Evolutionary conservation across 2,113 vertebrate genomes (phyloP).

Genomic region (Clinocottus analis): DNA sequence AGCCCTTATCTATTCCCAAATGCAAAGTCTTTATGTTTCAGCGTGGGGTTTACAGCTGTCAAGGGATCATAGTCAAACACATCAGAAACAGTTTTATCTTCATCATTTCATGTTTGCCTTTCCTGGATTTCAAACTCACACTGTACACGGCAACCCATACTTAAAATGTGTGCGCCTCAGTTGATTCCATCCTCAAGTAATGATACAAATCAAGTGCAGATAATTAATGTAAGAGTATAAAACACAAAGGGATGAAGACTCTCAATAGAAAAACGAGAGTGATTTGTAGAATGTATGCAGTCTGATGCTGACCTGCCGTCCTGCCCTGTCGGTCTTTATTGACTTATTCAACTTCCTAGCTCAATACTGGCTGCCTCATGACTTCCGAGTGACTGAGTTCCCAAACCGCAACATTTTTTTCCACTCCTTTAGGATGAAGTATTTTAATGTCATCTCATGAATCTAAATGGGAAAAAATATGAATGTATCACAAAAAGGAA

Average conservation of each 20-base stretch:
- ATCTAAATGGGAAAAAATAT: neutral
- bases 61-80: conserved; percentile 36
- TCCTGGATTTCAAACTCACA: conserved; percentile 1
- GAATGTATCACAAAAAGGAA: neutral
- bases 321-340: conserved; percentile 29
- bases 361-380: conserved; percentile 17
- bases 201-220: conserved; percentile 2
- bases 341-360: conserved; percentile 19
- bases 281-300: neutral
- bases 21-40: conserved; percentile 44
- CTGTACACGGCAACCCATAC: neutral
- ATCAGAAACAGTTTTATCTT: conserved; percentile 42
- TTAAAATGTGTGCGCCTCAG: neutral
- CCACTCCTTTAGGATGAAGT: neutral
- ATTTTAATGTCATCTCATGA: neutral
- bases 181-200: neutral
- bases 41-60: conserved; percentile 29
- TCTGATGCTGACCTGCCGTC: conserved; percentile 1
- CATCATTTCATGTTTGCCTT: conserved; percentile 28
- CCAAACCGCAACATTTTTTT: neutral
- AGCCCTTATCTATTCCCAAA: conserved; percentile 54
- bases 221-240: neutral
- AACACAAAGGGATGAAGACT: neutral
- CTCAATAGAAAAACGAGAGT: neutral
- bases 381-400: conserved; percentile 4